A percentile compares a stretch with the other conserved stretches of the same genome.
phyloP scores from a whole-genome alignment of 1,140 invertebrate genomes.

The Drosophila truncata region DNA sequence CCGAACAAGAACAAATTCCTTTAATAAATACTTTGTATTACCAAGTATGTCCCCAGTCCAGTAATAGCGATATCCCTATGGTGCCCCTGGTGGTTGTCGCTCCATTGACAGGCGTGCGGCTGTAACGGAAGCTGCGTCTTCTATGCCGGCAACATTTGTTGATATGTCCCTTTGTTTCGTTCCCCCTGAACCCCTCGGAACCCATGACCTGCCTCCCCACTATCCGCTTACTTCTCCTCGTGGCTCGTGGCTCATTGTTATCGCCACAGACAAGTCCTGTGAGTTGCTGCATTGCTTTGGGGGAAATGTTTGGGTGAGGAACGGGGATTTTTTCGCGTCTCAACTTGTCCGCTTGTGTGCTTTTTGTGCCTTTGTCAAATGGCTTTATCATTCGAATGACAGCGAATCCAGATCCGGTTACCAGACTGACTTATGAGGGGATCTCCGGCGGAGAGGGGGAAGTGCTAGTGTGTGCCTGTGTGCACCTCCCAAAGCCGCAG shows the following conservation, averaged over 20 bases:
- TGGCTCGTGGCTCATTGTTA: conserved; percentile 43
- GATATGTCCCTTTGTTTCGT: conserved; percentile 64
- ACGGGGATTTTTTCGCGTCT: conserved; percentile 61
- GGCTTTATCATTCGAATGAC: conserved; percentile 77
- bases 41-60: conserved; percentile 14
- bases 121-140: conserved; percentile 56
- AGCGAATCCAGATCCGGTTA: conserved; percentile 65
- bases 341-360: conserved; percentile 71
- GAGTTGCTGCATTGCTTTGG: conserved; percentile 40
- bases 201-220: background rate
- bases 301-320: conserved; percentile 7
- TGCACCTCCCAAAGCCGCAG: conserved; percentile 44
- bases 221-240: conserved; percentile 22
- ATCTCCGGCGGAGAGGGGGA: background rate
- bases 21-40: conserved; percentile 2
- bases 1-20: background rate
- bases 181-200: background rate
- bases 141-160: conserved; percentile 57
- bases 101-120: conserved; percentile 65
- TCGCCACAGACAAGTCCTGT: conserved; percentile 57
- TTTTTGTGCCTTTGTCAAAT: conserved; percentile 69
- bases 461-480: conserved; percentile 20
- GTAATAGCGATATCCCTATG: conserved; percentile 11
- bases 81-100: conserved; percentile 25
- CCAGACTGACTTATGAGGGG: conserved; percentile 51